Base-by-base conservation (phyloP, 1,140 invertebrate species). In the Pogonognathellus flavescens region DNA sequence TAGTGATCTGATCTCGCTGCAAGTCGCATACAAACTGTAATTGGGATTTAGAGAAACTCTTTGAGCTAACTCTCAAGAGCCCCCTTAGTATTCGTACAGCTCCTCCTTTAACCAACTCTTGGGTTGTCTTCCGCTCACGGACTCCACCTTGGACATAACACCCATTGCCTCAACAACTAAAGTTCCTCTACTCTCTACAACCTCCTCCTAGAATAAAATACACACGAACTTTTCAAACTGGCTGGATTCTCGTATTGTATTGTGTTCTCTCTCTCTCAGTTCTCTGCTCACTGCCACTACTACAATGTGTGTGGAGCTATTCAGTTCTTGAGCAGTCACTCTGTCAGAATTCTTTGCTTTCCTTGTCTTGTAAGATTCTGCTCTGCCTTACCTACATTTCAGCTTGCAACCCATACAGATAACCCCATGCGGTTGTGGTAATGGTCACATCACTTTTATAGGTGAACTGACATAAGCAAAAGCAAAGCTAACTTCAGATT, bases 21-120 rank as follows among this genome's bases (percentile, higher is more conserved):
- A 70, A 82, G 85, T 88, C 87, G 80, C 85, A 60, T 80, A 81
- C 80, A 72, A 66, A 88, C 87, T 88, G 85, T 86, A 86, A 88
- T 85, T 82, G 52, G n/a, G 70, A 84, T 80, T 57, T 76, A 81
- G 70, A 76, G 70, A 76, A 76, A 76, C 70, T 76, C 14, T 76
- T 50, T 76, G 70, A 76, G 70, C 70, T 50, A 76, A 76, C 70
- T 76, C 70, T 76, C 70, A 76, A 76, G 41, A 76, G 70, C 80
- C 53, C 50, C 50, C 80, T 81, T 81, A 81, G 80, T 81, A 53
- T 25, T 18, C 50, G 10, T 9, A 18, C 11, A 53, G 14, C 80
- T 81, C 80, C 80, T 22, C 80, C 80, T 55, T 13, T 52, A 55
- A 18, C 80, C 80, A 81, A 81, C 80, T 81, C 80, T 55, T 25